Percentiles rank a stretch among this genome's conserved stretches.
Evolutionary conservation across 1,140 invertebrate species (phyloP).

Genomic region (Tribolium madens): DNA sequence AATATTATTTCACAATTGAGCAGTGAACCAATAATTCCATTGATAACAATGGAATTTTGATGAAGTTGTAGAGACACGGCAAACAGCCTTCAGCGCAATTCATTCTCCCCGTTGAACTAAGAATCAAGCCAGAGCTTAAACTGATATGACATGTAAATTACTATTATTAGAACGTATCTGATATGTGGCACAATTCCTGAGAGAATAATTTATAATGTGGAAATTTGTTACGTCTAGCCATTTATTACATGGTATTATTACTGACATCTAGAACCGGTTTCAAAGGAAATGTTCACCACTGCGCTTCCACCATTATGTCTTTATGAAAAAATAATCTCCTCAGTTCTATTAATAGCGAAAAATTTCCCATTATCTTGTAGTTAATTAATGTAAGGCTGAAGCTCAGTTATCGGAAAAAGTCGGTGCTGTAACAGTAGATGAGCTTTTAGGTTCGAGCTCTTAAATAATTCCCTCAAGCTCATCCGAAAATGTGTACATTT

Average conservation of each 20-base stretch:
- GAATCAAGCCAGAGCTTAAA: constrained; percentile 3
- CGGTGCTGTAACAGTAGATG: neutral
- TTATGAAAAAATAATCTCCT: neutral
- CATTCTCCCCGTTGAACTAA: neutral
- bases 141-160: constrained; percentile 30
- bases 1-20: too few relatives aligned
- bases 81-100: neutral
- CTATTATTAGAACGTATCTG: constrained; percentile 10
- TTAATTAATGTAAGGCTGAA: neutral
- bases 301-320: neutral
- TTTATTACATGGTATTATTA: constrained; percentile 10
- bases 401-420: neutral
- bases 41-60: too few relatives aligned
- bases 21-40: too few relatives aligned
- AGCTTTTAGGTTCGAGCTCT: neutral
- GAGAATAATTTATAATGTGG: constrained; percentile 21
- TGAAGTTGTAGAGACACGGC: neutral
- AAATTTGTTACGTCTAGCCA: neutral
- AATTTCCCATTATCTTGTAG: neutral
- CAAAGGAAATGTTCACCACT: constrained; percentile 9
- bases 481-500: neutral
- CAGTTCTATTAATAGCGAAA: neutral
- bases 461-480: neutral
- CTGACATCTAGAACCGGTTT: neutral
- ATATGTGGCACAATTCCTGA: constrained; percentile 17